These are phyloP conservation scores for Nemopilema nomurai DNA, from an alignment of 30 jellyfish, hydroid and myxozoan species.

Conservation along the genomic window DNA sequence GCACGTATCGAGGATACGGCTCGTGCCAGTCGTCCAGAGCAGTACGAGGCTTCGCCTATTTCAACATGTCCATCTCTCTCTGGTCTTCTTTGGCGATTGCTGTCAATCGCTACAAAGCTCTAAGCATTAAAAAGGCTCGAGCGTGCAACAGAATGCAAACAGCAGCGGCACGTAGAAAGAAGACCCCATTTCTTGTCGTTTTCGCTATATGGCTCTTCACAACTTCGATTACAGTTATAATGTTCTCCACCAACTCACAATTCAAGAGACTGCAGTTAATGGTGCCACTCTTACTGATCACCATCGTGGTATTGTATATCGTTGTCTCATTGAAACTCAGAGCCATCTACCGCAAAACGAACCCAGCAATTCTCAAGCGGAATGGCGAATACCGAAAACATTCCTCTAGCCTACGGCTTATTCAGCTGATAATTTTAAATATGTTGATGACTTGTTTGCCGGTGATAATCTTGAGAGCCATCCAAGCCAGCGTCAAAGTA, in stretches of 20 bases:
- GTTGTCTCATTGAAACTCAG: constrained; percentile 1
- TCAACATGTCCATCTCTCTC: constrained; percentile 17
- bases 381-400: background rate
- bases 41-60: background rate
- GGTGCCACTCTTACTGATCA: background rate
- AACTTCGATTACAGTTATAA: background rate
- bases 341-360: background rate
- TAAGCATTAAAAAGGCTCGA: background rate
- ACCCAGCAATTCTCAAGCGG: background rate
- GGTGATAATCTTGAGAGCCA: background rate
- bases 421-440: background rate
- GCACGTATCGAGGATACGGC: background rate
- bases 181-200: constrained; percentile 9
- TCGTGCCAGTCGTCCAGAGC: constrained; percentile 12
- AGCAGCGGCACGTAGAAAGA: background rate
- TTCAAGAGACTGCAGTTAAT: background rate
- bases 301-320: constrained; percentile 2
- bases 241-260: background rate
- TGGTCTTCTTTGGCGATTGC: constrained; percentile 40
- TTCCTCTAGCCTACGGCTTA: constrained; percentile 1
- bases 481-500: background rate
- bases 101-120: constrained; percentile 12
- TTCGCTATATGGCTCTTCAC: constrained; percentile 8
- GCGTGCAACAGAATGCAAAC: constrained; percentile 17
- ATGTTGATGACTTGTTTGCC: constrained; percentile 20